These are phyloP conservation scores for Coelopa pilipes DNA, from an alignment of 2,888 invertebrate species.

Conservation along the genomic window DNA sequence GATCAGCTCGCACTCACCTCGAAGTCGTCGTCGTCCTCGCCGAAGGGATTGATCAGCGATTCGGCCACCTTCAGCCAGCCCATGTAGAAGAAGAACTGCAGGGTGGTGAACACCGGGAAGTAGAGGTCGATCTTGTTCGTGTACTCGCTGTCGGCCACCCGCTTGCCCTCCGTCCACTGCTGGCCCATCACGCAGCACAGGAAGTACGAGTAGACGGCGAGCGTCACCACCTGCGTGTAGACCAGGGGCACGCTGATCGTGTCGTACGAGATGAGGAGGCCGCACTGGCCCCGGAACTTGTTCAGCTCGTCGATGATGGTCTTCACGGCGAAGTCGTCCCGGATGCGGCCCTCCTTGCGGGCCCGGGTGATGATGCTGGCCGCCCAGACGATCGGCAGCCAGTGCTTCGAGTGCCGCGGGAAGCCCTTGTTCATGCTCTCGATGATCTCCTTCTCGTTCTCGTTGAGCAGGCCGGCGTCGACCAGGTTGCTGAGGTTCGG, in stretches of 20 bases:
- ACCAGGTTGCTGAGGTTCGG: constrained; percentile 85
- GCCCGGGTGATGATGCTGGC: constrained; percentile 89
- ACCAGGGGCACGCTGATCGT: constrained; percentile 82
- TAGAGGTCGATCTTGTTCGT: constrained; percentile 81
- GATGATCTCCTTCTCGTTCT: constrained; percentile 84
- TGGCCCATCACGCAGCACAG: constrained; percentile 88
- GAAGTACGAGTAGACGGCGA: constrained; percentile 89
- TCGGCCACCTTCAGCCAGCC: constrained; percentile 94
- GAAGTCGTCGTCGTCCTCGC: constrained; percentile 92
- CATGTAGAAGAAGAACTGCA: constrained; percentile 90
- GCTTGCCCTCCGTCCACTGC: constrained; percentile 81
- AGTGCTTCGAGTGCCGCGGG: constrained; percentile 87
- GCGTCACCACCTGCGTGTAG: constrained; percentile 90
- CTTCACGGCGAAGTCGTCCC: constrained; percentile 92
- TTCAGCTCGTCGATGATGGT: constrained; percentile 89
- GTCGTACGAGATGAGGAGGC: constrained; percentile 80
- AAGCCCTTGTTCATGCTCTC: constrained; percentile 82
- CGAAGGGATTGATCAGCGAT: constrained; percentile 90
- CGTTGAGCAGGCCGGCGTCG: constrained; percentile 83
- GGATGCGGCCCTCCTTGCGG: constrained; percentile 87
- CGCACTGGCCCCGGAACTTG: constrained; percentile 83
- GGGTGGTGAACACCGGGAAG: constrained; percentile 88
- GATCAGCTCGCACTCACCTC: constrained; percentile 69
- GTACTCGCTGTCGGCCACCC: constrained; percentile 61
- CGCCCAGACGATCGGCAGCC: constrained; percentile 93